phyloP scores from a whole-genome alignment of 2,888 invertebrate species.

The Phortica okadai region DNA sequence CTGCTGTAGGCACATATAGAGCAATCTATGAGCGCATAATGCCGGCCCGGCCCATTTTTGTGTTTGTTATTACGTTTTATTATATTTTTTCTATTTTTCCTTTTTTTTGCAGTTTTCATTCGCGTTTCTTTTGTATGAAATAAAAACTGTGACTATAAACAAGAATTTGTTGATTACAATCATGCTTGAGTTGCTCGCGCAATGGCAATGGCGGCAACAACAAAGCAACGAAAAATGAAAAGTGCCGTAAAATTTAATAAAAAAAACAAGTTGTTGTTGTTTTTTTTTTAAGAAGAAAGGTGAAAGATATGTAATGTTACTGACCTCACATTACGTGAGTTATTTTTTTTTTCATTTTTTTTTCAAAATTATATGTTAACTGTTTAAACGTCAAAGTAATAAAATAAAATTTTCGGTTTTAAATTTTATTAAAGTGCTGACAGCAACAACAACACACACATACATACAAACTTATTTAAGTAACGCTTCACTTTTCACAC shows the following conservation, averaged over 20 bases:
- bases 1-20: background rate
- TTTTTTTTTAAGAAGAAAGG: background rate
- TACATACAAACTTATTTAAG: constrained; percentile 33
- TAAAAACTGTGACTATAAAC: constrained; percentile 4
- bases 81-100: background rate
- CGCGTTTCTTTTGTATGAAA: background rate
- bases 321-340: constrained; percentile 67
- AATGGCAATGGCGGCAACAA: background rate
- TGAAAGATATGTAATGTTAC: constrained; percentile 53
- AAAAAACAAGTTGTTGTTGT: background rate
- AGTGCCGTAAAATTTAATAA: background rate
- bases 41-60: constrained; percentile 21
- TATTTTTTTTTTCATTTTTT: no score
- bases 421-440: background rate
- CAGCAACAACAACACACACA: background rate
- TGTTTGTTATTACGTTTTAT: background rate
- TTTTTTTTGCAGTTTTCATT: background rate
- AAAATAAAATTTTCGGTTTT: background rate
- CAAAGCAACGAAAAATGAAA: constrained; percentile 14
- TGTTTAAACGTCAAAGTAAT: constrained; percentile 50
- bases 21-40: background rate
- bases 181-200: constrained; percentile 8
- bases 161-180: constrained; percentile 23
- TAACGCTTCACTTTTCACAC: constrained; percentile 66
- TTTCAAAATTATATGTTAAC: constrained; percentile 49